A percentile compares a stretch with the other conserved stretches of the same genome.
Conservation (phyloP, 2,113 vertebrate species). For the Cyprinodon tularosa region DNA sequence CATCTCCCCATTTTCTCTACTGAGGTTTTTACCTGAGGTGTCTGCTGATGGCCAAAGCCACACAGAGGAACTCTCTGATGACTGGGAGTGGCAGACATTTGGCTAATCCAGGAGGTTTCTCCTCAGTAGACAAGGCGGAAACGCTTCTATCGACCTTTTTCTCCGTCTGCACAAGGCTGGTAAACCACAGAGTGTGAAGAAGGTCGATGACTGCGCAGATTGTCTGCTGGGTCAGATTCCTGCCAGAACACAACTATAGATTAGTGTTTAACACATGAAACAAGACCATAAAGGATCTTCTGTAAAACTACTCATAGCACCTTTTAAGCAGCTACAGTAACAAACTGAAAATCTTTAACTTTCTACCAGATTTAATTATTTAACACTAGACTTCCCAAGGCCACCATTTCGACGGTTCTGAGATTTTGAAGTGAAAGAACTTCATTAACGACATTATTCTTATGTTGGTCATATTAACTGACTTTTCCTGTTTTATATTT, state of each 20-base stretch:
- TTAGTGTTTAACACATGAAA: neutral
- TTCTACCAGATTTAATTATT: neutral
- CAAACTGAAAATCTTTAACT: neutral
- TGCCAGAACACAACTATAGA: constrained; percentile 46
- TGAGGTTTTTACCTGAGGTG: constrained; percentile 80
- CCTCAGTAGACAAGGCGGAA: constrained; percentile 8
- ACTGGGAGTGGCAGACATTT: constrained; percentile 88
- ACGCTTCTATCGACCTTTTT: neutral
- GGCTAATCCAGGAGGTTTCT: constrained; percentile 37
- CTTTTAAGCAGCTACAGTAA: neutral
- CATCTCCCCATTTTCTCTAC: too few species aligned
- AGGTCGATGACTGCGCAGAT: constrained; percentile 82
- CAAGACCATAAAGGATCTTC: too few species aligned
- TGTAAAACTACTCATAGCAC: neutral
- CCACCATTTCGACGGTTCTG: too few species aligned
- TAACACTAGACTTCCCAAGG: too few species aligned
- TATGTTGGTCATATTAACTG: too few species aligned
- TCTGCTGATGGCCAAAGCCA: constrained; percentile 73
- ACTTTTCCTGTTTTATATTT: too few species aligned
- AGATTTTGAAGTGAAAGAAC: too few species aligned
- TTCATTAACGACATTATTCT: too few species aligned
- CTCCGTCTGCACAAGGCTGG: constrained; percentile 83
- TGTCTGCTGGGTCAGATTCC: constrained; percentile 83
- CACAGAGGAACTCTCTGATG: constrained; percentile 86
- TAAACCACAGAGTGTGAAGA: constrained; percentile 87